Evolutionary conservation across 35 echinoderm and acorn worm species (phyloP), one percentile per base, ranked within the genome.

Genomic region (Strongylocentrotus purpuratus): DNA sequence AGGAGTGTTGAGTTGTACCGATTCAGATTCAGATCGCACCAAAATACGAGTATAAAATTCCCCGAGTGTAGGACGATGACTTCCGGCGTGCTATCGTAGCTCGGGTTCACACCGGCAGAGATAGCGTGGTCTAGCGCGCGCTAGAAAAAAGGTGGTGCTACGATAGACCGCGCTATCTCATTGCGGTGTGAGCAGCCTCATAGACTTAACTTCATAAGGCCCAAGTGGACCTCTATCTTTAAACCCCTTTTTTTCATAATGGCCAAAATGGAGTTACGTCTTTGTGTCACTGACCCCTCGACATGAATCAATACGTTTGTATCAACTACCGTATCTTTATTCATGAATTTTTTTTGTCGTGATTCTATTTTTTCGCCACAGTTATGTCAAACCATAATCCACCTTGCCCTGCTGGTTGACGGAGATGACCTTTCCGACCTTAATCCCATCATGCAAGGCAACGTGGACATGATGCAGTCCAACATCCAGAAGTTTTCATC

Each of bases 361-460:
- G 12, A 0, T 94, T 22, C 85, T 94, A 22, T 70, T 46, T 46
- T 46, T 88, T 61, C 46, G 92, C 33, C 92, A n/a, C 61, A 98
- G 97, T 86, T 98, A 5, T 98, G 97, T 85, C 93, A 95, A 8
- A 96, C 97, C 1, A 87, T 98, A 7, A 71, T 96, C 32, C 97
- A 98, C 92, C 59, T 98, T 14, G 58, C 92, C 47, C 33, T 88
- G 35, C 92, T 98, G 14, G 22, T 98, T 11, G 88, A 25, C 2
- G 4, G 4, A 70, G 97, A 96, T 14, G 97, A 98, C 58, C 94
- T 96, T n/a, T 87, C 94, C 33, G 47, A 86, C 93, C 58, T 94
- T 31, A 88, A 88, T 17, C 60, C 89, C 10, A 86, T 98, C 46
- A 20, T 98, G 12, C 94, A 94, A 85, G 94, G 95, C 22, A 94